Base-by-base conservation (phyloP, 2,797 vertebrate species). In the Phoxinus dragarum region DNA sequence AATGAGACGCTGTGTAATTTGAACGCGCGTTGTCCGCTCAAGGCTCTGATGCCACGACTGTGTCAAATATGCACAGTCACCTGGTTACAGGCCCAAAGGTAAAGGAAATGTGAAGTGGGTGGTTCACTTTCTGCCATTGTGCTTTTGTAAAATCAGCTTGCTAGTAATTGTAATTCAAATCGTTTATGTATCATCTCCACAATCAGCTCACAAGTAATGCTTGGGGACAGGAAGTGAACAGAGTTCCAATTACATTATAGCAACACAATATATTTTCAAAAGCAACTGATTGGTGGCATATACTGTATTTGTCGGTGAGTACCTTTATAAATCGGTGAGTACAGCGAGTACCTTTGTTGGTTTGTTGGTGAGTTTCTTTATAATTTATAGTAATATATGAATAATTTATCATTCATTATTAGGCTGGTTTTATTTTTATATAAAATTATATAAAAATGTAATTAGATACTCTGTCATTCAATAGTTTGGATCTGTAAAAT, bases 21-120 rank as follows among this genome's bases (percentile, higher is more conserved):
- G 75, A 87, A 80, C 7, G 52, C 1, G 34, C 36, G 68, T 59
- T 80, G 61, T 82, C 31, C 31, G 38, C 73, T 85, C 47, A 16
- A 23, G 67, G 81, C 59, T 86, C 80, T 71, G 80, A 76, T 79
- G 67, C 74, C 72, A 79, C 54, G 21, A 75, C 71, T 82, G 74
- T 73, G 80, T 83, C 75, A 75, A 80, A 86, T 36, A 54, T 79
- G 68, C 74, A 80, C 69, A 74, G 81, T 86, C 87, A 86, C 67
- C 56, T 23, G 61, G 38, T 76, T 67, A 27, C 66, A 23, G 82
- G 76, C 71, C 82, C 84, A 77, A 71, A 86, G 69, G 68, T 31
- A 16, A 38, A 36, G 80, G 86, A 87, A 87, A 87, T 3, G 38
- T 36, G 49, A 83, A 61, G 8, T 64, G 75, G 76, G 80, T 77